A percentile compares a stretch with the other conserved stretches of the same genome.
phyloP scores from a whole-genome alignment of 1,140 invertebrate genomes.

The Atta colombica region DNA sequence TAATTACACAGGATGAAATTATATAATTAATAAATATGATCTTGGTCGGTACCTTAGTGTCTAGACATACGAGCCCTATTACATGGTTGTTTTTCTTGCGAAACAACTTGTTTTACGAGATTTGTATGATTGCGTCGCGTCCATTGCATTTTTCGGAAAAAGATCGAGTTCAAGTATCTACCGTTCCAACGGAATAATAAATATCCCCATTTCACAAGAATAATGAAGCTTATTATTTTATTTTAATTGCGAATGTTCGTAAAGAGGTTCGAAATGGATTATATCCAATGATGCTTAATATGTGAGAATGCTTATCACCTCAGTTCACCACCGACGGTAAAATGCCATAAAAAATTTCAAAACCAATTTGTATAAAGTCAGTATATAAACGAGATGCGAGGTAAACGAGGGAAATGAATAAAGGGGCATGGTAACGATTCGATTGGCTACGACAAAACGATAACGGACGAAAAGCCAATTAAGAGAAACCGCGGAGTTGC shows the following conservation, averaged over 20 bases:
- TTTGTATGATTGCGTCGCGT: slow-evolving; percentile 15
- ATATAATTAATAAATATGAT: slow-evolving; percentile 8
- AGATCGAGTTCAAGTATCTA: background rate
- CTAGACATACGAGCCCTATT: slow-evolving; percentile 20
- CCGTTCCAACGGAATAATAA: background rate
- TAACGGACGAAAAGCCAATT: slow-evolving; percentile 64
- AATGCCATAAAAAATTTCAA: slow-evolving; percentile 72
- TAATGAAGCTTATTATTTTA: background rate
- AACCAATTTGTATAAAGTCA: slow-evolving; percentile 78
- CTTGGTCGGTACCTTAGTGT: background rate
- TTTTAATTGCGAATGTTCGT: slow-evolving; percentile 20
- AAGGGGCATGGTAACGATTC: slow-evolving; percentile 67
- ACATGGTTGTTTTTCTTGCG: slow-evolving; percentile 12
- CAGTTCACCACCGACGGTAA: slow-evolving; percentile 77
- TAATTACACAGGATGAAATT: background rate
- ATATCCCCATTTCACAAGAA: background rate
- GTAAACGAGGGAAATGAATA: slow-evolving; percentile 6
- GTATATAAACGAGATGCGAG: slow-evolving; percentile 68
- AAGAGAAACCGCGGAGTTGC: slow-evolving; percentile 61
- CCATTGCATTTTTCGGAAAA: background rate
- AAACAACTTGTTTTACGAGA: background rate
- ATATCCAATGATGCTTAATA: slow-evolving; percentile 38
- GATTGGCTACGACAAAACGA: slow-evolving; percentile 75
- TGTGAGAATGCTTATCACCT: slow-evolving; percentile 46
- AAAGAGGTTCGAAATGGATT: slow-evolving; percentile 32